Conservation (phyloP, 2,888 invertebrate genomes). For the Tuberolachnus salignus region DNA sequence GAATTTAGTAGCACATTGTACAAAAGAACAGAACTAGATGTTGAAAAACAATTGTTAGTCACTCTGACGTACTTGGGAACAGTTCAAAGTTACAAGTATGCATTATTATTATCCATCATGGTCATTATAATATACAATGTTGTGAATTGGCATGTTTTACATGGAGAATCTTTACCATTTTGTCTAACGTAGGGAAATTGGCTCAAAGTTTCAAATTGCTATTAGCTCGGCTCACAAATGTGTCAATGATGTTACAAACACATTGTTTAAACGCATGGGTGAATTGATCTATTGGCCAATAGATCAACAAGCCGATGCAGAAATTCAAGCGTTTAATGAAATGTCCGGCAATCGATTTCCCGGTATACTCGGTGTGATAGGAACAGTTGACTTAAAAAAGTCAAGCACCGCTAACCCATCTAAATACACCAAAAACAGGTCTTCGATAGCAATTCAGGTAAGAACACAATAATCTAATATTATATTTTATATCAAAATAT, state of each 20-base stretch:
- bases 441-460: conserved; percentile 50
- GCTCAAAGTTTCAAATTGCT: conserved; percentile 39
- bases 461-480: not conserved
- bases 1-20: conserved; percentile 19
- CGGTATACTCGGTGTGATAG: conserved; percentile 45
- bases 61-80: conserved; percentile 46
- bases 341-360: conserved; percentile 37
- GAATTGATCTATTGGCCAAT: conserved; percentile 49
- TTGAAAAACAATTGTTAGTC: conserved; percentile 47
- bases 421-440: conserved; percentile 35
- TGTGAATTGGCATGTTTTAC: not conserved
- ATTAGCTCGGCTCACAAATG: conserved; percentile 49
- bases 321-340: conserved; percentile 37
- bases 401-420: conserved; percentile 44
- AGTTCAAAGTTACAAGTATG: conserved; percentile 41
- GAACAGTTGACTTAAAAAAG: conserved; percentile 47
- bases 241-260: conserved; percentile 40
- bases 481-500: too few relatives aligned
- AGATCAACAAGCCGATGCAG: conserved; percentile 27
- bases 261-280: conserved; percentile 34
- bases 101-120: not conserved
- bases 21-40: conserved; percentile 32
- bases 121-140: not conserved
- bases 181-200: conserved; percentile 31
- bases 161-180: not conserved